Evolutionary conservation across 2,113 vertebrate genomes (phyloP).

Genomic region (Ovis aries): ARS-UI_Ramb_v3.0 NC_056074.1:43701001-43701500

Average conservation of each 20-base stretch:
- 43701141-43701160: background rate
- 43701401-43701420: background rate
- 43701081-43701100: background rate
- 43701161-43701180: accelerated
- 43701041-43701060: background rate
- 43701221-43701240: background rate
- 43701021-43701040: accelerated
- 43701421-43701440: background rate
- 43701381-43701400: background rate
- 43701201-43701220: background rate
- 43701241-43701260: background rate
- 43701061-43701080: background rate
- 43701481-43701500: background rate
- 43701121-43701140: background rate
- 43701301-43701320: background rate
- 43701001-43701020: accelerated
- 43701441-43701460: background rate
- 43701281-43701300: background rate
- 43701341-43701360: background rate
- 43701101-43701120: background rate
- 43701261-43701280: background rate
- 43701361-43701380: background rate
- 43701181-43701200: background rate
- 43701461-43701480: background rate
- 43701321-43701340: background rate